Evolutionary conservation across 2,888 invertebrate genomes (phyloP), one percentile per base, ranked within the genome.

Genomic region (Odontomyia ornata): DNA sequence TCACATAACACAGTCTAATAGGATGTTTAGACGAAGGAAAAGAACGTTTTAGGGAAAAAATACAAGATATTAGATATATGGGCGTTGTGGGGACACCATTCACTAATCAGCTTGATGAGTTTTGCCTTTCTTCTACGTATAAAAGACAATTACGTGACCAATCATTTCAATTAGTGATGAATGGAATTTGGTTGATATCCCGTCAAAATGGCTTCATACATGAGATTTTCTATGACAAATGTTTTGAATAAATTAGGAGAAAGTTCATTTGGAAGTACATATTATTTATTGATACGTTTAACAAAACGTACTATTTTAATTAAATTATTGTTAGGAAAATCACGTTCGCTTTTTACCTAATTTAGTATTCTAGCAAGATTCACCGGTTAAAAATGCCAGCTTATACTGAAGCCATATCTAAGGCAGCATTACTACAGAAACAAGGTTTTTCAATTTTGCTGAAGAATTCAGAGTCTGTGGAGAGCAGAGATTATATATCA

Each of bases 61-160:
- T 36, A 36, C 36, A n/a, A n/a, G 36, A 36, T 36, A 36, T 36
- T 36, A 3, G 36, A 36, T 36, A 36, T 9, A 9, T 36, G 36
- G 36, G 9, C 36, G 36, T 36, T 36, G 36, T 36, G 36, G 36
- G 36, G 36, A 36, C 36, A 36, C 36, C 36, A 23, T 73, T 30
- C 28, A 57, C 73, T 73, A 73, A 73, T 73, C 73, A 73, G 60
- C 36, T 73, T 73, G 73, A 73, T 57, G 73, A 73, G 73, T 21
- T 73, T 60, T 15, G 52, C 57, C 43, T 73, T 73, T 73, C 60
- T 60, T 57, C 60, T 60, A 11, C 36, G 23, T 15, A 73, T 73
- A 73, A 60, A 73, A 73, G 73, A 60, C 73, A 73, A 73, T 73
- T 73, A 73, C 73, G 73, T 73, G 73, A 43, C 73, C 73, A 73